phyloP scores from a whole-genome alignment of 2,113 vertebrate species.

The Macroglossus sobrinus region DNA sequence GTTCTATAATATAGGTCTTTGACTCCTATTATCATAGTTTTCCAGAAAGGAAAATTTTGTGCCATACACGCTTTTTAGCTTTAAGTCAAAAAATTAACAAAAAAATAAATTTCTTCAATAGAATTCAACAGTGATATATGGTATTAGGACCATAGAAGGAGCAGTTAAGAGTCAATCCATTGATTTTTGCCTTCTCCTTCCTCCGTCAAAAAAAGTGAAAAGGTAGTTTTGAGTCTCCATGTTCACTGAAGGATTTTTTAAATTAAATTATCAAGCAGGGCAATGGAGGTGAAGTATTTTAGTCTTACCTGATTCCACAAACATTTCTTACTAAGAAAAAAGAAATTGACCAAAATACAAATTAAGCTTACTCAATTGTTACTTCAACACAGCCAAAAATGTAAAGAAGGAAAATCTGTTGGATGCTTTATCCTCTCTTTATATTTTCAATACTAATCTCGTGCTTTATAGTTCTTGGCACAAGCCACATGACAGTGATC shows the following conservation, averaged over 20 bases:
- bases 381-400: background rate
- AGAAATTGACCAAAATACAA: background rate
- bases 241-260: background rate
- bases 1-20: background rate
- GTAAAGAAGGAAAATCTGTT: background rate
- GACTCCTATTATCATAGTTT: background rate
- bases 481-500: background rate
- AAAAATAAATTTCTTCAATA: background rate
- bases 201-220: background rate
- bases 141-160: accelerated
- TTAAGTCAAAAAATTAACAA: background rate
- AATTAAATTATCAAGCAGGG: background rate
- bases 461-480: background rate
- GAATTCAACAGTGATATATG: background rate
- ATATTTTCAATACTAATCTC: background rate
- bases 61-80: background rate
- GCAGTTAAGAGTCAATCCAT: background rate
- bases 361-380: background rate
- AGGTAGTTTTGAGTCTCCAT: background rate
- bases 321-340: background rate
- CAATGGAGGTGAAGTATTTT: background rate
- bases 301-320: background rate
- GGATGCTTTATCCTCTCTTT: background rate
- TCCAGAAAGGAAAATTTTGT: background rate
- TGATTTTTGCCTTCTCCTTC: background rate